Evolutionary conservation across 2,113 vertebrate species (phyloP).

Genomic region (Rousettus leschenaultii): DNA sequence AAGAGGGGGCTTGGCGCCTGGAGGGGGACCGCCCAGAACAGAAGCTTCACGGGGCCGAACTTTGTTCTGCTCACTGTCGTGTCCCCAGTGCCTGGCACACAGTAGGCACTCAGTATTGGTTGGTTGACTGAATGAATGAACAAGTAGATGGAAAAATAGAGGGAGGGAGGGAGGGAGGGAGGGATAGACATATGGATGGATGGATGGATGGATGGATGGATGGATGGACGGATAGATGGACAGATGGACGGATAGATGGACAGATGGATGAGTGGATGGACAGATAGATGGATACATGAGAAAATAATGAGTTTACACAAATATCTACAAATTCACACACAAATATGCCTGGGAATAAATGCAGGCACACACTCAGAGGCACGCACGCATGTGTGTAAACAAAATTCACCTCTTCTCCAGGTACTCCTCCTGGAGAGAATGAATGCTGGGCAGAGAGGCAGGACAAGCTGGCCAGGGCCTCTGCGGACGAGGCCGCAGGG

Average conservation of each 20-base stretch:
- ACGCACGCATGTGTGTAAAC: neutral
- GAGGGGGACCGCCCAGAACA: neutral
- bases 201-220: rapidly evolving
- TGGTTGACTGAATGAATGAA: neutral
- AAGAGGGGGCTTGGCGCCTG: neutral
- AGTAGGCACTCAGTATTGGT: neutral
- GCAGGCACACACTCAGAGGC: neutral
- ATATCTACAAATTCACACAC: neutral
- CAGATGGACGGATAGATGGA: rapidly evolving
- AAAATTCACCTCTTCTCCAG: neutral
- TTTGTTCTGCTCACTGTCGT: neutral
- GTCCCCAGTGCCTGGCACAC: neutral
- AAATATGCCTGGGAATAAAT: neutral
- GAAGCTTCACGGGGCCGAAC: rapidly evolving
- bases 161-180: neutral
- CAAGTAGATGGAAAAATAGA: neutral
- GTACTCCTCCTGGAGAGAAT: neutral
- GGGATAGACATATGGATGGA: too few species aligned
- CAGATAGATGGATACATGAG: neutral
- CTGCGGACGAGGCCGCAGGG: neutral
- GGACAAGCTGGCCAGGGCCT: neutral
- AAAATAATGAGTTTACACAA: neutral
- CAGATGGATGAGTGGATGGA: too few species aligned
- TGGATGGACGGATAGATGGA: too few species aligned
- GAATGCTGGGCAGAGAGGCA: neutral